Evolutionary conservation across 2,797 vertebrate genomes (phyloP).

Genomic region (Hemibagrus guttatus): DNA sequence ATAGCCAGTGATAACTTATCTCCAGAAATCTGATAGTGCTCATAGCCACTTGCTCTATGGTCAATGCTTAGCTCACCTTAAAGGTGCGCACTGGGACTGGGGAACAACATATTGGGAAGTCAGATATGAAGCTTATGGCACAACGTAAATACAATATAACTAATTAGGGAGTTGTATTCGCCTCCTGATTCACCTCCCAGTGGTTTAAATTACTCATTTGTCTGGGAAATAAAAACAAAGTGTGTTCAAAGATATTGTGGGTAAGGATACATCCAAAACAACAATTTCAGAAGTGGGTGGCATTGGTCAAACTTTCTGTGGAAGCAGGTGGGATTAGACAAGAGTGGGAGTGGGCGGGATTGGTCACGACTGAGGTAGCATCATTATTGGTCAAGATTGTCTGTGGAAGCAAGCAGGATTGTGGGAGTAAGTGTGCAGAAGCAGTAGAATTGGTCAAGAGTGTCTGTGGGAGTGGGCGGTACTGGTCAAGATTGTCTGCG

Average conservation of each 20-base stretch:
- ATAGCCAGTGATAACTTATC: background rate
- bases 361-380: background rate
- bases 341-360: too few relatives aligned
- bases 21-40: background rate
- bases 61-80: background rate
- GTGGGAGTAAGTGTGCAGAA: background rate
- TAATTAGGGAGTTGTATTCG: background rate
- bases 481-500: background rate
- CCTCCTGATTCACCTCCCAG: background rate
- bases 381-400: background rate
- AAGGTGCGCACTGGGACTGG: background rate
- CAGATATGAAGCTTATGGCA: background rate
- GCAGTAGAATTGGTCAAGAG: background rate
- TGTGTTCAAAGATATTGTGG: background rate
- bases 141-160: background rate
- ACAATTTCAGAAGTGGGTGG: background rate
- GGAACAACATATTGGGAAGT: background rate
- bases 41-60: background rate
- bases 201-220: background rate
- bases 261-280: background rate
- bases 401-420: background rate
- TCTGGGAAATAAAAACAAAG: background rate
- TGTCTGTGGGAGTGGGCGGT: background rate
- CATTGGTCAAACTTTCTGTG: background rate
- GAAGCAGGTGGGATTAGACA: background rate